Conservation (phyloP, 2,113 vertebrate species). For the Hyaena hyaena region DNA sequence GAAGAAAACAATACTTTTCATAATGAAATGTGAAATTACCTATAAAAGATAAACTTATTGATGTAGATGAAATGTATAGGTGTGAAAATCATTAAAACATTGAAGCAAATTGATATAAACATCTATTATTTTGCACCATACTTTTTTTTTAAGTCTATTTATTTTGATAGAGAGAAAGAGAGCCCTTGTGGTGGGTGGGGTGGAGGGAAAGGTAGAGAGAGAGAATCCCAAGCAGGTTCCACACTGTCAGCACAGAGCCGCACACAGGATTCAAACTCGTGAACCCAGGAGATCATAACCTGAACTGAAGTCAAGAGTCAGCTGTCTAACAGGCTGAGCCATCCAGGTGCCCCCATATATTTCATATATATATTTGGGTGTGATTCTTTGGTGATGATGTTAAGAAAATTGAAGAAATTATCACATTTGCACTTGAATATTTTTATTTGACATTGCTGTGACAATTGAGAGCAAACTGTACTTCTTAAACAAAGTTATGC, state of each 20-base stretch:
- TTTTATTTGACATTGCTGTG: conserved; percentile 54
- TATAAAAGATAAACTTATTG: background rate
- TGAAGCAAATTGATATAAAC: background rate
- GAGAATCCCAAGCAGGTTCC: too few relatives aligned
- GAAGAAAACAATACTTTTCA: background rate
- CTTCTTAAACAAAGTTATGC: conserved; percentile 72
- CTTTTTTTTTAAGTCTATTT: background rate
- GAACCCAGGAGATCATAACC: too few relatives aligned
- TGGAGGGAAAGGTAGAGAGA: too few relatives aligned
- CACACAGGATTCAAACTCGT: too few relatives aligned
- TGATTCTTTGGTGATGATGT: background rate
- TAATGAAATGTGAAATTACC: background rate
- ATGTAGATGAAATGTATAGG: background rate
- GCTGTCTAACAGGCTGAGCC: too few relatives aligned
- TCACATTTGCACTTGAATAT: conserved; percentile 24
- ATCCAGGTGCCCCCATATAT: background rate
- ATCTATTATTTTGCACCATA: background rate
- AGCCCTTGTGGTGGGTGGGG: too few relatives aligned
- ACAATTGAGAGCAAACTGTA: conserved; percentile 74
- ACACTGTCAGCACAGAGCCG: too few relatives aligned
- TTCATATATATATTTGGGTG: background rate
- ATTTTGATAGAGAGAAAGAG: too few relatives aligned
- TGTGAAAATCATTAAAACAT: background rate
- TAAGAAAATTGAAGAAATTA: conserved; percentile 42
- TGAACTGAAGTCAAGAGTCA: too few relatives aligned